phyloP scores from a whole-genome alignment of 2,797 vertebrate species.

The Peromyscus attwateri region DNA sequence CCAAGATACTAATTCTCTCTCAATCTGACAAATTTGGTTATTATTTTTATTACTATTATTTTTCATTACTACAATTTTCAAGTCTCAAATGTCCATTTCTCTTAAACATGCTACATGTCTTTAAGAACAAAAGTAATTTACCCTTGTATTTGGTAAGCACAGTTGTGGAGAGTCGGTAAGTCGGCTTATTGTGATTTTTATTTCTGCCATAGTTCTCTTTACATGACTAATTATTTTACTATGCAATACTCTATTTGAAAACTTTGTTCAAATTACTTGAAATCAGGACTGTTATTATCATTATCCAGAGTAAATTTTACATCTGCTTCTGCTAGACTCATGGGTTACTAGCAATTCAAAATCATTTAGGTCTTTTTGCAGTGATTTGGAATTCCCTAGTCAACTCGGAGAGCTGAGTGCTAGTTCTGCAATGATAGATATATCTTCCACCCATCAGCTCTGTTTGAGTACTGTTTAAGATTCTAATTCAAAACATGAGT shows the following conservation, averaged over 20 bases:
- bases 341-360: neutral
- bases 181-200: neutral
- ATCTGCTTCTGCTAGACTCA: neutral
- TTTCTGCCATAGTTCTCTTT: neutral
- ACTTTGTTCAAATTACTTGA: slow-evolving; percentile 26
- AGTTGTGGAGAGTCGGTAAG: neutral
- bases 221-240: neutral
- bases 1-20: neutral
- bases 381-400: neutral
- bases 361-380: neutral
- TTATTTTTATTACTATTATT: neutral
- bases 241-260: neutral
- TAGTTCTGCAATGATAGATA: neutral
- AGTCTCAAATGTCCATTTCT: neutral
- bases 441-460: neutral
- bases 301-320: neutral
- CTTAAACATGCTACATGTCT: neutral
- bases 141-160: neutral
- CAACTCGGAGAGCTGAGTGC: neutral
- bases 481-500: neutral
- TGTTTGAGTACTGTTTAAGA: neutral
- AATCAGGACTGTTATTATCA: neutral
- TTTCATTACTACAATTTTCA: slow-evolving; percentile 55
- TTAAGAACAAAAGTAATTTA: neutral
- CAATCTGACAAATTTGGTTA: neutral